These are phyloP conservation scores for Eolophus roseicapilla DNA, from an alignment of 2,113 vertebrate genomes.

Conservation along the genomic window DNA sequence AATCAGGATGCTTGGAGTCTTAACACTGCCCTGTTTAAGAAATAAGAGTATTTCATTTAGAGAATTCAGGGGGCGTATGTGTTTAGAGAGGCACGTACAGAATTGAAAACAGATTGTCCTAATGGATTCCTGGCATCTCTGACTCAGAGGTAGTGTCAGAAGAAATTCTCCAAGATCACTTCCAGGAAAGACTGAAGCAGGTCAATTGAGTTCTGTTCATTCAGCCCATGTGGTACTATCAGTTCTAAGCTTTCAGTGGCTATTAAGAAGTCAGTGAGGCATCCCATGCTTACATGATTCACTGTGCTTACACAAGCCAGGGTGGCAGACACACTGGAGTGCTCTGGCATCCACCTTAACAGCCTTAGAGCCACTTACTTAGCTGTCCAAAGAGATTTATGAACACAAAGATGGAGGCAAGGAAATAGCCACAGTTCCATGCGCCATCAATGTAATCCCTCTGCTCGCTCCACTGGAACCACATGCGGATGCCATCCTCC, in stretches of 20 bases:
- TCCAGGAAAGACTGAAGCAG: conserved; percentile 2
- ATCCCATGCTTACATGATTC: neutral
- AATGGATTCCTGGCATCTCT: neutral
- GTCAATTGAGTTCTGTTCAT: neutral
- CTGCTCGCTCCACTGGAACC: conserved; percentile 98
- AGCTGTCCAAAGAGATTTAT: conserved; percentile 94
- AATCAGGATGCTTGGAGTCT: neutral
- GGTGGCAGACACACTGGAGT: neutral
- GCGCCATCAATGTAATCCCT: conserved; percentile 94
- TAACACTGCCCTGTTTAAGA: neutral
- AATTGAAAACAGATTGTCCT: neutral
- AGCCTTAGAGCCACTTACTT: conserved; percentile 77
- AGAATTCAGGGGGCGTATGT: neutral
- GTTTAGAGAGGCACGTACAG: neutral
- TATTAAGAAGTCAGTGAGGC: neutral
- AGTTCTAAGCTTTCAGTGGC: neutral
- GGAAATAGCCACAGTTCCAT: conserved; percentile 93
- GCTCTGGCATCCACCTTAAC: neutral
- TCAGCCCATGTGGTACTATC: neutral
- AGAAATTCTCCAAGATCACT: neutral
- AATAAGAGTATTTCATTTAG: neutral
- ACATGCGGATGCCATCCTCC: conserved; percentile 98
- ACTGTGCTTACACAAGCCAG: neutral
- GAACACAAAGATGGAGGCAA: conserved; percentile 92
- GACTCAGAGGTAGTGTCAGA: neutral